phyloP scores from a whole-genome alignment of 1,140 invertebrate species.

The Drosophila busckii region DNA sequence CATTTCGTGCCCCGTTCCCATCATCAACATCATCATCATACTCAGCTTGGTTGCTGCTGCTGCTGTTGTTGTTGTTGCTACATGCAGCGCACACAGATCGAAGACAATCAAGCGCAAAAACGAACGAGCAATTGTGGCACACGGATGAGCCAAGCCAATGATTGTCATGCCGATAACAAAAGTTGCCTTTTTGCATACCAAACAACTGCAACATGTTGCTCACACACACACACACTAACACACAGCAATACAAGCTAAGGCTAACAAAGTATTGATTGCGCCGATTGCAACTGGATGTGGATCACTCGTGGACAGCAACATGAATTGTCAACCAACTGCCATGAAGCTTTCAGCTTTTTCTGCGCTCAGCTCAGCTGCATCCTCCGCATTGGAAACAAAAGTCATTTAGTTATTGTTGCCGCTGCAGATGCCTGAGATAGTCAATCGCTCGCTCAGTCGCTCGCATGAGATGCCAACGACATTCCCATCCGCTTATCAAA shows the following conservation, averaged over 20 bases:
- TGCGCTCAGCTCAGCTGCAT: conserved; percentile 7
- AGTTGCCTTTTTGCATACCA: conserved; percentile 76
- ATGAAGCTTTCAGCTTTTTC: conserved; percentile 1
- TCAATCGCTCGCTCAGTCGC: too few species aligned
- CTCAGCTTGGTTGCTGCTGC: background rate
- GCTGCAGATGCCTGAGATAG: conserved; percentile 35
- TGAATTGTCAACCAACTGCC: conserved; percentile 65
- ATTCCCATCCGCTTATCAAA: conserved; percentile 78
- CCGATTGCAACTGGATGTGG: conserved; percentile 72
- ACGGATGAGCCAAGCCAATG: conserved; percentile 68
- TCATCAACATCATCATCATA: conserved; percentile 10
- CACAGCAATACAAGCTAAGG: too few species aligned
- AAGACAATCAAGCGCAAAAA: conserved; percentile 75
- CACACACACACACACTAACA: too few species aligned
- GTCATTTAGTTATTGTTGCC: conserved; percentile 74
- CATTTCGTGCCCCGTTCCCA: conserved; percentile 33
- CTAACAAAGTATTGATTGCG: conserved; percentile 76
- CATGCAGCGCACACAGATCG: conserved; percentile 20
- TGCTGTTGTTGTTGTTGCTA: conserved; percentile 5
- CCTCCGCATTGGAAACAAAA: conserved; percentile 64
- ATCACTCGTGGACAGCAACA: conserved; percentile 71
- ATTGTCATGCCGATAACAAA: conserved; percentile 76
- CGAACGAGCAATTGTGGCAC: conserved; percentile 75
- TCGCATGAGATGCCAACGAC: conserved; percentile 64
- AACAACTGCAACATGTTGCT: conserved; percentile 74